Conservation (phyloP, 2,797 vertebrate species). For the Phalloptychus januarius region DNA sequence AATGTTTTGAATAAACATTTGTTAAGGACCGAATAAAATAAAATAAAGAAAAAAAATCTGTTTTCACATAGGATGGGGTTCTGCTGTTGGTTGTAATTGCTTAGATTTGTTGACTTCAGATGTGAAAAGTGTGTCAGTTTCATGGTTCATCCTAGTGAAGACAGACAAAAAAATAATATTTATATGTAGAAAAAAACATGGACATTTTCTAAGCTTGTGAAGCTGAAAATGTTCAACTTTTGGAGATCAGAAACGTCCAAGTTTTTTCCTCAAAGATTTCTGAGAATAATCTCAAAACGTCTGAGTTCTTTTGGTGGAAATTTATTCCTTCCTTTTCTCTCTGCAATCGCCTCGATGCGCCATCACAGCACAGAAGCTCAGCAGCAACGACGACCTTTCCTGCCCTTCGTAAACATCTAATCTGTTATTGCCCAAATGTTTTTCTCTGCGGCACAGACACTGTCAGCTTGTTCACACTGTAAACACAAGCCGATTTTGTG, state of each 20-base stretch:
- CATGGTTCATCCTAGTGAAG: not conserved
- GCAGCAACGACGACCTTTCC: not conserved
- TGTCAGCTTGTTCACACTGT: not conserved
- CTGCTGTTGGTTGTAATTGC: not conserved
- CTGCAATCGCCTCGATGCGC: too few species aligned
- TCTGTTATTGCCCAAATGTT: not conserved
- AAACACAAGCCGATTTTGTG: constrained; percentile 3
- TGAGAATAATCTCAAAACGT: too few species aligned
- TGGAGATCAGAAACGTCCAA: too few species aligned
- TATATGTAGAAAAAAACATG: too few species aligned
- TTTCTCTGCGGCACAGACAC: not conserved
- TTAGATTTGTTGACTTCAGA: not conserved
- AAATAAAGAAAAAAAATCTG: not conserved
- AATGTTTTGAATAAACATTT: not conserved
- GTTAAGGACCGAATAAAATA: not conserved
- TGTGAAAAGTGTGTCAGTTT: too few species aligned
- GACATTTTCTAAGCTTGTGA: too few species aligned
- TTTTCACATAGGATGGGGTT: not conserved
- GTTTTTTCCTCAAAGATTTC: too few species aligned
- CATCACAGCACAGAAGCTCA: not conserved
- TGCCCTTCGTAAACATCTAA: not conserved
- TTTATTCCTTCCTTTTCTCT: too few species aligned
- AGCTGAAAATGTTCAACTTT: too few species aligned
- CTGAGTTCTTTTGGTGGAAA: too few species aligned
- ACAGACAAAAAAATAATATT: not conserved